Evolutionary conservation across 2,797 vertebrate genomes (phyloP).

Genomic region (Catharus ustulatus): DNA sequence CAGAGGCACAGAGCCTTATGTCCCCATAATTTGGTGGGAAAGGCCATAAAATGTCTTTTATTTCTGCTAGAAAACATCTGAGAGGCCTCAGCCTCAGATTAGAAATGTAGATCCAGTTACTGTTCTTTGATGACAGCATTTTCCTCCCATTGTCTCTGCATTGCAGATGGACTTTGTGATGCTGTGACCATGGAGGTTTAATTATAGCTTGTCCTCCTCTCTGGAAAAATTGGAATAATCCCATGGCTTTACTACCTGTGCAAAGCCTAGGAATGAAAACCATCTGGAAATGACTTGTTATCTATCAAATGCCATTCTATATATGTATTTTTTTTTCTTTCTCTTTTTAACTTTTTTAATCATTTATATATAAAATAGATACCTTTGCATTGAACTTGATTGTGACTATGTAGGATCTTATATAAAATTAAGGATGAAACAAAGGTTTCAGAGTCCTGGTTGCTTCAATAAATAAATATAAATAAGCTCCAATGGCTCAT

Average conservation of each 20-base stretch:
- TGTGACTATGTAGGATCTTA: neutral
- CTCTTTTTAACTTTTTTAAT: neutral
- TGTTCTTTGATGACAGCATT: neutral
- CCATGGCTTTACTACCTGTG: neutral
- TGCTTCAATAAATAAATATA: neutral
- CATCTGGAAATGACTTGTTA: neutral
- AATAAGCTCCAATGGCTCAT: neutral
- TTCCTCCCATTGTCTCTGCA: constrained; percentile 8
- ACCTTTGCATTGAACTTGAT: neutral
- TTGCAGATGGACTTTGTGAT: neutral
- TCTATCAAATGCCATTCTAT: neutral
- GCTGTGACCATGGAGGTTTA: neutral
- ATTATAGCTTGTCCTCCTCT: neutral
- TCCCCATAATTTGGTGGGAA: neutral
- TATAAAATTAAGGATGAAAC: neutral
- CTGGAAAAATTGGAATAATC: neutral
- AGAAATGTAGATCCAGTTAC: neutral
- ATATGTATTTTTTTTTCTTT: too few species aligned
- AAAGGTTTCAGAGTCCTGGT: neutral
- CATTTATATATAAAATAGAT: neutral
- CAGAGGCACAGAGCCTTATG: neutral
- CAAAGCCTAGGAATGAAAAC: neutral
- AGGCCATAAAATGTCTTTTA: neutral
- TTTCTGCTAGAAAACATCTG: neutral
- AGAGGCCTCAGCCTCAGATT: neutral